These are phyloP conservation scores for Matsumyia berberina DNA, from an alignment of 2,888 invertebrate genomes.

Conservation along the genomic window DNA sequence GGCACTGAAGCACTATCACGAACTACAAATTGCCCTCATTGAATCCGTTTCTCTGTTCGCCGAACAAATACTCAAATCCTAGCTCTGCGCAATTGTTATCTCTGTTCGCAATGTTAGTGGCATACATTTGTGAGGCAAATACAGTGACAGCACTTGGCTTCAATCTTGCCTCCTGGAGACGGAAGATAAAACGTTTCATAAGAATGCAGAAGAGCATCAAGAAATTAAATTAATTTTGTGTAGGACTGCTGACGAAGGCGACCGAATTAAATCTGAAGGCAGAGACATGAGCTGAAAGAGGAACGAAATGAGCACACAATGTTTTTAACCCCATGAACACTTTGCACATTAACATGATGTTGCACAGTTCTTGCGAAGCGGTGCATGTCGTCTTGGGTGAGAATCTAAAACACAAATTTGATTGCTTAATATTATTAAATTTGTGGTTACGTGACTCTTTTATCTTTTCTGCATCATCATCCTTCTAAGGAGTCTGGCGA, in stretches of 20 bases:
- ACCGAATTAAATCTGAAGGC: slow-evolving; percentile 44
- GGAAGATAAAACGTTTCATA: slow-evolving; percentile 56
- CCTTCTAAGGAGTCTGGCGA: neutral
- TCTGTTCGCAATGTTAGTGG: slow-evolving; percentile 27
- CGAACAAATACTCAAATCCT: slow-evolving; percentile 4
- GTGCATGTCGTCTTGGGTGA: slow-evolving; percentile 17
- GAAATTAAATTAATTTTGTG: slow-evolving; percentile 68
- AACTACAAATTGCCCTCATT: slow-evolving; percentile 56
- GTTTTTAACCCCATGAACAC: slow-evolving; percentile 50
- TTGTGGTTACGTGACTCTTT: slow-evolving; percentile 47
- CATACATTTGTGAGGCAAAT: slow-evolving; percentile 29
- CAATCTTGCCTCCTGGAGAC: slow-evolving; percentile 51
- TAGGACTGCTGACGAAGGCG: slow-evolving; percentile 39
- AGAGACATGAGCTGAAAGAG: neutral
- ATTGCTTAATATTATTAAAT: slow-evolving; percentile 70
- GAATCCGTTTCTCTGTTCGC: slow-evolving; percentile 34
- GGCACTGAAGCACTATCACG: slow-evolving; percentile 35
- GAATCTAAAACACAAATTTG: slow-evolving; percentile 61
- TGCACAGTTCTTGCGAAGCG: slow-evolving; percentile 30
- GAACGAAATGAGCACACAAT: slow-evolving; percentile 3
- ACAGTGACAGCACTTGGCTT: slow-evolving; percentile 53
- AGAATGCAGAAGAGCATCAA: slow-evolving; percentile 63
- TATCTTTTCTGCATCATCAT: neutral
- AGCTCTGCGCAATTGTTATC: slow-evolving; percentile 52
- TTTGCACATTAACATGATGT: slow-evolving; percentile 48